Base-by-base conservation (phyloP, 2,113 vertebrate species). In the Eurypyga helias region DNA sequence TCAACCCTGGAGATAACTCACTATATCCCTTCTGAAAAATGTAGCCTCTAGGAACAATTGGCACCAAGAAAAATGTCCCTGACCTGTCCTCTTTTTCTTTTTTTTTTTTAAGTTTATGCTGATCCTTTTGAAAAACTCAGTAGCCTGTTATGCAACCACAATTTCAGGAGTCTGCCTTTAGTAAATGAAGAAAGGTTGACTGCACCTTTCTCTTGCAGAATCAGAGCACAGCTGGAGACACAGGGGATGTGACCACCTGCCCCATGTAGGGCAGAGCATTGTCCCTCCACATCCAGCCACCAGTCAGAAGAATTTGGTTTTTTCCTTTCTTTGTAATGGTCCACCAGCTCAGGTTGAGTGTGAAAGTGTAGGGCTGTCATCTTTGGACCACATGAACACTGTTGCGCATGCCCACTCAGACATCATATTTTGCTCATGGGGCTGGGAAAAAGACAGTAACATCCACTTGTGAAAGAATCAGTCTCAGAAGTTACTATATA, bases 1-100 rank as follows among this genome's bases (percentile, higher is more conserved):
- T 92, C 85, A 93, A 83, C 71, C n/a, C 62, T 61, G 62, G 36
- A 88, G 83, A 96, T 94, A 97, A 88, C 78, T 93, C 29, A n/a
- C 24, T 14, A 28, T 83, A 85, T 57, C 41, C 66, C n/a, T 55
- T 79, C 57, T 94, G 75, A 96, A 95, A 94, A 93, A 93, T 90
- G n/a, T 45, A 86, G 66, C 54, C 52, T 49, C 70, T 69, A 58
- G 82, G 66, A 94, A 49, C 13, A 57, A 21, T 14, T 80, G 75
- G 54, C 88, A 91, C 31, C 23, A 91, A 90, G 78, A 93, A 93
- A 90, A 94, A 94, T 91, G 52, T 64, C 57, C 52, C 29, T 51
- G 57, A 91, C 52, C 55, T 58, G 54, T 54, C 58, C 31, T 54
- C 4, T 6, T 6, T 33, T 18, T 48, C 26, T 66, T 18, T 7